A percentile compares a stretch with the other conserved stretches of the same genome.
phyloP scores from a whole-genome alignment of 2,797 vertebrate genomes.

The Pachyuromys duprasi region DNA sequence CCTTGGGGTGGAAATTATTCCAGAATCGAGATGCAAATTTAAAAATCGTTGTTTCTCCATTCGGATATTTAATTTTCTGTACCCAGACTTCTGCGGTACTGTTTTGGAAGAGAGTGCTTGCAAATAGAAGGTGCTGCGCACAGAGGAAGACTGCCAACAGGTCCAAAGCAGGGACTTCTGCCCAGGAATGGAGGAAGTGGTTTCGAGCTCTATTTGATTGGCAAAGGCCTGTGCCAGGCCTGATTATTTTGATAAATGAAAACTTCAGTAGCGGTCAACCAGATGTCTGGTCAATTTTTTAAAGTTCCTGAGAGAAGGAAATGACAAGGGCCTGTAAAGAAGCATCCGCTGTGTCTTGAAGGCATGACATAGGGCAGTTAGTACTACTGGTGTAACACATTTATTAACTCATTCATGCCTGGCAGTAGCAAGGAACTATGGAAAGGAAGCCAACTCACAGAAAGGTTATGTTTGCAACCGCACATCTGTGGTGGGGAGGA shows the following conservation, averaged over 20 bases:
- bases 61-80: not conserved
- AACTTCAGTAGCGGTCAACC: not conserved
- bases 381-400: not conserved
- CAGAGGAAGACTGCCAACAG: not conserved
- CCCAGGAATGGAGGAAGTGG: not conserved
- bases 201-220: not conserved
- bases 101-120: not conserved
- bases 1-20: not conserved
- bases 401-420: not conserved
- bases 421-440: not conserved
- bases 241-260: not conserved
- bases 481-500: not conserved
- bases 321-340: not conserved
- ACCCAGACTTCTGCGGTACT: not conserved
- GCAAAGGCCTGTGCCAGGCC: not conserved
- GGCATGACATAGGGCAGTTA: not conserved
- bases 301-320: not conserved
- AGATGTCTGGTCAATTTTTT: not conserved
- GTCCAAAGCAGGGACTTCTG: not conserved
- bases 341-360: not conserved
- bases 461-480: not conserved
- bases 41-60: slow-evolving; percentile 35
- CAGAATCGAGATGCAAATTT: slow-evolving; percentile 20
- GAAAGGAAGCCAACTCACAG: not conserved
- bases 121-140: not conserved